phyloP scores from a whole-genome alignment of 2,888 invertebrate species.

The Drosophila neutralis region DNA sequence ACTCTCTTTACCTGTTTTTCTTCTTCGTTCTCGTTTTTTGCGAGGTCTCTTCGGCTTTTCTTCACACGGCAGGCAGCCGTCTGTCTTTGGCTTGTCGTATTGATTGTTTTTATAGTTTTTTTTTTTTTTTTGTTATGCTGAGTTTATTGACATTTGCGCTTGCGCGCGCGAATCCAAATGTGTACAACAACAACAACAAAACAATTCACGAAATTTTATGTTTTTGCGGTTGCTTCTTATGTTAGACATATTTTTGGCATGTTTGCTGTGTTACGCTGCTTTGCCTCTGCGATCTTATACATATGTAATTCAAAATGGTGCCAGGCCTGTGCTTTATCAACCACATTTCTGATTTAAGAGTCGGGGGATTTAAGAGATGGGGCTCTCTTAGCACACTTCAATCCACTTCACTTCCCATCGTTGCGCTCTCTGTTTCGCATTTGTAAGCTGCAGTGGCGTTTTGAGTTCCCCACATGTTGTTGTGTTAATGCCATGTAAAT shows the following conservation, averaged over 20 bases:
- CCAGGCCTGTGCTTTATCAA: constrained; percentile 20
- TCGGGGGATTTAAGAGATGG: not conserved
- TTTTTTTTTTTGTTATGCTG: constrained; percentile 42
- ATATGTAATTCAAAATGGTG: constrained; percentile 46
- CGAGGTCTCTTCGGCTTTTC: constrained; percentile 30
- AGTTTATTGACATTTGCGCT: constrained; percentile 77
- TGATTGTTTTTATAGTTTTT: constrained; percentile 63
- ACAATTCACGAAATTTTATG: not conserved
- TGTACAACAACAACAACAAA: not conserved
- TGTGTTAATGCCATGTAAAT: constrained; percentile 42
- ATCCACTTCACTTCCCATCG: constrained; percentile 1
- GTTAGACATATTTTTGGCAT: constrained; percentile 64
- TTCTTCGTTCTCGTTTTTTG: constrained; percentile 27
- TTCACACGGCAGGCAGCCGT: constrained; percentile 33
- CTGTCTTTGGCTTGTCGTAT: constrained; percentile 37
- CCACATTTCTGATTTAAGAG: constrained; percentile 5
- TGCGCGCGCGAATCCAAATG: constrained; percentile 33
- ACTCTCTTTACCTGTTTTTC: constrained; percentile 55
- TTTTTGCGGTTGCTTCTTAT: constrained; percentile 11
- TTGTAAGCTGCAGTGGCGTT: constrained; percentile 7
- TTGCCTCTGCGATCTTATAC: constrained; percentile 30
- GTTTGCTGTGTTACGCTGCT: constrained; percentile 13
- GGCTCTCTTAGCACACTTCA: not conserved
- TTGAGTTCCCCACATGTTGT: not conserved
- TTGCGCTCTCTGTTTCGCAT: not conserved